Conservation (phyloP, 2,888 invertebrate species). For the Spialia ferax region DNA sequence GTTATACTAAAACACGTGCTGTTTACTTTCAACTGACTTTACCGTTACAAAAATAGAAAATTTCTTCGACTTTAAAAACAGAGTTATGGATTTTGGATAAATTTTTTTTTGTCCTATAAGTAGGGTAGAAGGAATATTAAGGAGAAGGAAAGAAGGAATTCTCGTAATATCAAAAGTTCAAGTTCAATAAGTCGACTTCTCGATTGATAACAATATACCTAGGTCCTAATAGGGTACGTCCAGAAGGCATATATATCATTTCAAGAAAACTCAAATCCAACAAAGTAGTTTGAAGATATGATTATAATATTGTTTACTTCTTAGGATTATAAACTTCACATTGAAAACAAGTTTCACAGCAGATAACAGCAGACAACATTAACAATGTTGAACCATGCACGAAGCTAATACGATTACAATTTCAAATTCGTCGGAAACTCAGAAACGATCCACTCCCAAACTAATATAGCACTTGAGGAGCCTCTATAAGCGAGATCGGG, state of each 20-base stretch:
- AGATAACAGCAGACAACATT: slow-evolving; percentile 21
- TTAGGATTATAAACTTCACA: background rate
- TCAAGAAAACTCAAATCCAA: background rate
- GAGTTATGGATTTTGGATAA: too few species aligned
- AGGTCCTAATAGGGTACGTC: too few species aligned
- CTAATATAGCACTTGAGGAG: slow-evolving; percentile 54
- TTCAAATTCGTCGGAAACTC: slow-evolving; percentile 43
- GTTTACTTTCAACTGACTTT: background rate
- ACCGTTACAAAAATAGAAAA: background rate
- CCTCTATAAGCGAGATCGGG: slow-evolving; percentile 57
- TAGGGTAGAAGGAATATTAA: too few species aligned
- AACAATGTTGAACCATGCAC: background rate
- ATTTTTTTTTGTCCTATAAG: too few species aligned
- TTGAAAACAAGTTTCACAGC: background rate
- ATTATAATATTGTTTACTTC: background rate
- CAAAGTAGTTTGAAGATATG: background rate
- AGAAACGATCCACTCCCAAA: slow-evolving; percentile 46
- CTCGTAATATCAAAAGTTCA: too few species aligned
- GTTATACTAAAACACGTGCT: background rate
- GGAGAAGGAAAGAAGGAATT: too few species aligned
- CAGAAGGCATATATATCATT: background rate
- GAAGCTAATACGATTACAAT: slow-evolving; percentile 38
- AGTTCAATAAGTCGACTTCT: too few species aligned
- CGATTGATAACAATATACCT: too few species aligned
- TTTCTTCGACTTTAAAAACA: background rate